Percentiles rank a stretch among this genome's conserved stretches.
phyloP scores from a whole-genome alignment of 1,140 invertebrate genomes.

The Drosophila pectinifera region DNA sequence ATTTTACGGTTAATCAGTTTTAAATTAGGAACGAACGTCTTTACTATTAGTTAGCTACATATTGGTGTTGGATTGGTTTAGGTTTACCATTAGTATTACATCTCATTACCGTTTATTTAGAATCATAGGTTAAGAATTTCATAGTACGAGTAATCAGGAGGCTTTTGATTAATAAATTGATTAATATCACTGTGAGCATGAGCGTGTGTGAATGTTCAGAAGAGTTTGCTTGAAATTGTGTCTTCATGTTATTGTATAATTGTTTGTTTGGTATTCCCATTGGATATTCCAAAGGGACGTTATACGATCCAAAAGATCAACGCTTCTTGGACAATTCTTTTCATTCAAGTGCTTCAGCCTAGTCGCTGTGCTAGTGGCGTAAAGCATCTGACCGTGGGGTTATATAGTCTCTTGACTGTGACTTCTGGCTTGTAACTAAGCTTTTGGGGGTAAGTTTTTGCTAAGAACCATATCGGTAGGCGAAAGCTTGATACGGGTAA shows the following conservation, averaged over 20 bases:
- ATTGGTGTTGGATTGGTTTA: slow-evolving; percentile 57
- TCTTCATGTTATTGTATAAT: slow-evolving; percentile 66
- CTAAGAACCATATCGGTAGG: slow-evolving; percentile 29
- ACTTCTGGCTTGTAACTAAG: slow-evolving; percentile 54
- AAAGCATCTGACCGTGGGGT: slow-evolving; percentile 36
- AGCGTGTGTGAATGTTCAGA: slow-evolving; percentile 85
- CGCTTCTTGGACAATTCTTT: slow-evolving; percentile 56
- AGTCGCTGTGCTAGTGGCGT: slow-evolving; percentile 36
- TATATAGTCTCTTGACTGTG: slow-evolving; percentile 20
- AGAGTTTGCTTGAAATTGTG: slow-evolving; percentile 71
- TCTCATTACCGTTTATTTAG: slow-evolving; percentile 69
- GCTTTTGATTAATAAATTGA: slow-evolving; percentile 67
- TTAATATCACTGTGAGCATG: slow-evolving; percentile 85
- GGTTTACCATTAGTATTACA: slow-evolving; percentile 76
- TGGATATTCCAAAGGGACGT: slow-evolving; percentile 1
- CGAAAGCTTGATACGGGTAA: slow-evolving; percentile 37
- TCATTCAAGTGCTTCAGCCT: slow-evolving; percentile 45
- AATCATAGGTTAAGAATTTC: slow-evolving; percentile 73
- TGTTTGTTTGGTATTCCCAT: slow-evolving; percentile 25
- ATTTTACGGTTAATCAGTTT: slow-evolving; percentile 73
- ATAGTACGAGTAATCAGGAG: slow-evolving; percentile 69
- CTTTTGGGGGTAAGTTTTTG: slow-evolving; percentile 33
- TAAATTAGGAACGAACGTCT: slow-evolving; percentile 73
- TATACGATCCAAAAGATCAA: slow-evolving; percentile 37
- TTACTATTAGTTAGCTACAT: slow-evolving; percentile 83